Conservation (phyloP, 2,888 invertebrate genomes). For the Dioctria linearis region DNA sequence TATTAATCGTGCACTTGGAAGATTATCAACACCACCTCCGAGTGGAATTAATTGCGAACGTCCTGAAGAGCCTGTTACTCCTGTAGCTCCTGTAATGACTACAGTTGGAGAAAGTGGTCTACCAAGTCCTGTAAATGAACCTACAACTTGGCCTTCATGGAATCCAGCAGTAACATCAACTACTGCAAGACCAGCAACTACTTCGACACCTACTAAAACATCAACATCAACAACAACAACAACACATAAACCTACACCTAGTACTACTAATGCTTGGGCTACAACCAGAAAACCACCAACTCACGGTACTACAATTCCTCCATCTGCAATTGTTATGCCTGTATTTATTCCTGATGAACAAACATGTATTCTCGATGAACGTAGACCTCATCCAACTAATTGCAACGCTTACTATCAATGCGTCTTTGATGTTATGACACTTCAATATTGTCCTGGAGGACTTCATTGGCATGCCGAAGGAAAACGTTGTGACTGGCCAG, state of each 20-base stretch:
- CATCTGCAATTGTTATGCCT: constrained; percentile 71
- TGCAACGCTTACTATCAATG: constrained; percentile 86
- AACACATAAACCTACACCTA: constrained; percentile 63
- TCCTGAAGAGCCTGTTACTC: constrained; percentile 82
- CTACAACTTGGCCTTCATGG: constrained; percentile 67
- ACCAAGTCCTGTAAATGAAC: constrained; percentile 62
- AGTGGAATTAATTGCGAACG: constrained; percentile 77
- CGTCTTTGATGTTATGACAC: constrained; percentile 79
- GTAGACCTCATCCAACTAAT: constrained; percentile 76
- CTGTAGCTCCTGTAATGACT: constrained; percentile 82
- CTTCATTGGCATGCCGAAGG: constrained; percentile 83
- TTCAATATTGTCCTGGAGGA: constrained; percentile 84
- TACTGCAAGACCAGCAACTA: constrained; percentile 65
- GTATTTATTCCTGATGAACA: constrained; percentile 67
- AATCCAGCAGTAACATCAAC: constrained; percentile 59
- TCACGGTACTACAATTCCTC: constrained; percentile 67
- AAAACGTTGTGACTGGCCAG: constrained; percentile 87
- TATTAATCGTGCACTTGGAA: constrained; percentile 83
- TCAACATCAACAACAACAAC: constrained; percentile 63
- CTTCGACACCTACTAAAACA: constrained; percentile 61
- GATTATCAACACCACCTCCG: constrained; percentile 73
- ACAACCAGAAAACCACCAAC: constrained; percentile 61
- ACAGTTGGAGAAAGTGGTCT: constrained; percentile 77
- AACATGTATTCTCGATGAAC: constrained; percentile 72
- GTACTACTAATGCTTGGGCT: constrained; percentile 63